These are phyloP conservation scores for Triplophysa bombifrons DNA, from an alignment of 2,797 vertebrate genomes.

Conservation along the genomic window DNA sequence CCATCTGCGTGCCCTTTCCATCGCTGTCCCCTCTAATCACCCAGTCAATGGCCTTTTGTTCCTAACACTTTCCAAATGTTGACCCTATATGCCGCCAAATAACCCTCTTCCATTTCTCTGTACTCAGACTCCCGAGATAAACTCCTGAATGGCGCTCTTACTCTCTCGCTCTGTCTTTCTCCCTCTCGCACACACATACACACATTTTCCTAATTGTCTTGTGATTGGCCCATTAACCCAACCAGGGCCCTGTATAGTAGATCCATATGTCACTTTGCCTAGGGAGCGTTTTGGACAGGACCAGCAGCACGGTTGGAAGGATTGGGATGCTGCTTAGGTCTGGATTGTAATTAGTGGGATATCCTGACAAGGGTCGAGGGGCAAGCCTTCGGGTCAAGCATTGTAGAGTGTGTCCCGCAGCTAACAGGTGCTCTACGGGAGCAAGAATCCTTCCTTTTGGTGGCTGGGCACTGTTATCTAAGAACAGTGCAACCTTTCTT, in stretches of 20 bases:
- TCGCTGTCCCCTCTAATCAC: conserved; percentile 45
- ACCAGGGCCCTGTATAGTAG: conserved; percentile 60
- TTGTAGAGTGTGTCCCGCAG: conserved; percentile 43
- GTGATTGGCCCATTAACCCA: conserved; percentile 88
- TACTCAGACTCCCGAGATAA: conserved; percentile 64
- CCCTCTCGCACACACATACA: conserved; percentile 49
- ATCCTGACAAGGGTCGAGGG: conserved; percentile 63
- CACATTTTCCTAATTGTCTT: conserved; percentile 77
- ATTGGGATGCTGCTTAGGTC: conserved; percentile 48
- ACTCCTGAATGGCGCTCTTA: conserved; percentile 40
- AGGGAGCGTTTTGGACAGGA: conserved; percentile 53
- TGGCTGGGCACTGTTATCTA: background rate
- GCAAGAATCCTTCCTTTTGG: background rate
- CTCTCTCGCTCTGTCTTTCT: conserved; percentile 30
- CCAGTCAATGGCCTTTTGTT: conserved; percentile 60
- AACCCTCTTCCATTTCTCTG: conserved; percentile 53
- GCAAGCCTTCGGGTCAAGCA: conserved; percentile 51
- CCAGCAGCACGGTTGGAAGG: conserved; percentile 60
- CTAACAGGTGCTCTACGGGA: conserved; percentile 61
- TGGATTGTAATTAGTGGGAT: conserved; percentile 61
- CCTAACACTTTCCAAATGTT: conserved; percentile 76
- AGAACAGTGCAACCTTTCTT: conserved; percentile 13
- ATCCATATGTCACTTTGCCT: conserved; percentile 66
- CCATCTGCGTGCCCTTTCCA: conserved; percentile 63
- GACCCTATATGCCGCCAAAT: conserved; percentile 45